Evolutionary conservation across 64 coral and sea anemone species (phyloP).

Genomic region (Pocillopora damicornis): DNA sequence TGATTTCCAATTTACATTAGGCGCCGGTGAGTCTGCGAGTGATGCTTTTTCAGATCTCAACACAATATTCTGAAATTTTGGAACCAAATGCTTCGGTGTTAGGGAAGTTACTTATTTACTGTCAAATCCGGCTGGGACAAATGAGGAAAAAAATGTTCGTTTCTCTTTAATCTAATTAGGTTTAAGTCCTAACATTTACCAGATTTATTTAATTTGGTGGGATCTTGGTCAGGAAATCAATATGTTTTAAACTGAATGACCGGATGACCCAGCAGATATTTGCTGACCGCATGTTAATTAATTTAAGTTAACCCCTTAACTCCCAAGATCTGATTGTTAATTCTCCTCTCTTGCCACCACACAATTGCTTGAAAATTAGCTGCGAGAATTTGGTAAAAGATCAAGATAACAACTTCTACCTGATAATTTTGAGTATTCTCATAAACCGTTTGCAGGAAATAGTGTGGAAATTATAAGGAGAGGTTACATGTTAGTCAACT

Average conservation of each 20-base stretch:
- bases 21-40: constrained; percentile 4
- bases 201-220: not conserved
- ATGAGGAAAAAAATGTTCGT: not conserved
- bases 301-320: too few relatives aligned
- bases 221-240: not conserved
- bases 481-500: too few relatives aligned
- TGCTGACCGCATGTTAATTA: too few relatives aligned
- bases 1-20: constrained; percentile 1
- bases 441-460: too few relatives aligned
- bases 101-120: not conserved
- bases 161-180: not conserved
- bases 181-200: not conserved
- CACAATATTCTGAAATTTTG: constrained; percentile 6
- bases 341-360: too few relatives aligned
- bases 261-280: too few relatives aligned
- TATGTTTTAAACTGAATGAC: not conserved
- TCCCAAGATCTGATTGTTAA: too few relatives aligned
- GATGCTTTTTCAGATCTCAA: not conserved
- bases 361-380: too few relatives aligned
- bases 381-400: too few relatives aligned
- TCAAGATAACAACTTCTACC: too few relatives aligned
- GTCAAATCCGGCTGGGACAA: not conserved
- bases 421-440: too few relatives aligned
- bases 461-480: too few relatives aligned
- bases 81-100: not conserved